Evolutionary conservation across 2,113 vertebrate species (phyloP).

Genomic region (Chionis minor): DNA sequence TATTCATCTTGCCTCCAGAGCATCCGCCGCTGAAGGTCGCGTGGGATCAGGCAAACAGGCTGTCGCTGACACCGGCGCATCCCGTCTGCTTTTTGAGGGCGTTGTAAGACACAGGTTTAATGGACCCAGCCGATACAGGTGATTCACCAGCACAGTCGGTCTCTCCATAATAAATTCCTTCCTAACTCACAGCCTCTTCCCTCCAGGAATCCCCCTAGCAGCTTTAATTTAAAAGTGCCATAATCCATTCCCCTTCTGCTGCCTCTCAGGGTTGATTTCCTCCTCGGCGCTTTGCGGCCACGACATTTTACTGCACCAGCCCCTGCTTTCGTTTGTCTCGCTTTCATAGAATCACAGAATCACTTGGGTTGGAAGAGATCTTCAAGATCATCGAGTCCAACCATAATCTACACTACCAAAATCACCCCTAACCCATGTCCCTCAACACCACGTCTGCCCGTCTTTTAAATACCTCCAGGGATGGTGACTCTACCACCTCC

Average conservation of each 20-base stretch:
- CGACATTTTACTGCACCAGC: background rate
- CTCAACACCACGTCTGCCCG: no score
- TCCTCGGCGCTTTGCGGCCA: background rate
- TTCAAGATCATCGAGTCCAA: no score
- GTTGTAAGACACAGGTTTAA: background rate
- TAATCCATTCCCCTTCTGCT: background rate
- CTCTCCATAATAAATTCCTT: background rate
- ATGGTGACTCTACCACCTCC: no score
- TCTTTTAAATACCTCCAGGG: no score
- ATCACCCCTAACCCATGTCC: no score
- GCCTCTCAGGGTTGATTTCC: slow-evolving; percentile 7
- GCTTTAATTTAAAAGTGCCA: slow-evolving; percentile 20
- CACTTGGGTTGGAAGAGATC: no score
- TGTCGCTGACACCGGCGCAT: background rate
- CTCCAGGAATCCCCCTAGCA: background rate
- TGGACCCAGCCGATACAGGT: background rate
- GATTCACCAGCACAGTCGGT: background rate
- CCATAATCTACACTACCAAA: no score
- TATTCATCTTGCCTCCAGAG: background rate
- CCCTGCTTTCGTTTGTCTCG: background rate
- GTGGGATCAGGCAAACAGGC: background rate
- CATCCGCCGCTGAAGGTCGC: background rate
- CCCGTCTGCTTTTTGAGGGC: background rate
- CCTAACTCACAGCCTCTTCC: background rate
- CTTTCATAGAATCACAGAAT: background rate